These are phyloP conservation scores for Pogonognathellus flavescens DNA, from an alignment of 1,140 invertebrate species.

Conservation along the genomic window DNA sequence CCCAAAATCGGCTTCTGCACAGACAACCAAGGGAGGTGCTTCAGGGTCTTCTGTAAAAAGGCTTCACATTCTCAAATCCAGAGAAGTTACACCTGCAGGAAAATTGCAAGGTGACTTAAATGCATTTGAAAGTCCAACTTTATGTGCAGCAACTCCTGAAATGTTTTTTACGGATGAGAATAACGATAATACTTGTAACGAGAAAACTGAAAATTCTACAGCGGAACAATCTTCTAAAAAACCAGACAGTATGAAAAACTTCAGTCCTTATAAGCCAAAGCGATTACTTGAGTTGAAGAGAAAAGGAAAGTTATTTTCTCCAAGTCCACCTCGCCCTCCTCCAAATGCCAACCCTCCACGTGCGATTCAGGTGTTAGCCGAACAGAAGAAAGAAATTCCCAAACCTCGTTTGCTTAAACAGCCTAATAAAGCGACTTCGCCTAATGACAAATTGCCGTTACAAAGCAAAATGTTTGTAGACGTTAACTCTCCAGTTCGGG, in stretches of 20 bases:
- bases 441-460: background rate
- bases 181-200: background rate
- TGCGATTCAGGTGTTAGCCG: background rate
- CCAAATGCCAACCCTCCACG: background rate
- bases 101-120: no score
- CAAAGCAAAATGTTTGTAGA: background rate
- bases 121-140: background rate
- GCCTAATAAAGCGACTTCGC: background rate
- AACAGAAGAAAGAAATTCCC: background rate
- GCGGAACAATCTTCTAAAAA: background rate
- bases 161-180: background rate
- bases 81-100: background rate
- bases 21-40: background rate
- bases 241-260: background rate
- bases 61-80: background rate
- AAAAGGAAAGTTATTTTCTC: conserved; percentile 30
- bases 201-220: background rate
- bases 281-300: conserved; percentile 14
- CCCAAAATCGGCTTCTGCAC: background rate
- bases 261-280: conserved; percentile 1
- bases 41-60: background rate
- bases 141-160: background rate
- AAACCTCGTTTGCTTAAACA: background rate
- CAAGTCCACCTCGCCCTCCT: conserved; percentile 27
- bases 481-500: background rate